Evolutionary conservation across 2,888 invertebrate genomes (phyloP).

Genomic region (Ptychoptera albimana): DNA sequence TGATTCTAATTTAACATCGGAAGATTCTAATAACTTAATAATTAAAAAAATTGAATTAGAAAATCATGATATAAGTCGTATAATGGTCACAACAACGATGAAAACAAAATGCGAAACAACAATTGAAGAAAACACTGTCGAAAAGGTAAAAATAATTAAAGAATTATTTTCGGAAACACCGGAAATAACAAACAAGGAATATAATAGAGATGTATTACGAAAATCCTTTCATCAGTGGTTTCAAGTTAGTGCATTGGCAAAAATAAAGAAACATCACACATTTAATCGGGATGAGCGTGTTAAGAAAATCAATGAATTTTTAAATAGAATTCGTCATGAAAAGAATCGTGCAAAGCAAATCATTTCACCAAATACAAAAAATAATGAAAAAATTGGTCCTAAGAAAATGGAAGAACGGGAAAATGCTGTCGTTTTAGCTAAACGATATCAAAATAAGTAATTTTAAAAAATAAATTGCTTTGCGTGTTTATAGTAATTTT

Average conservation of each 20-base stretch:
- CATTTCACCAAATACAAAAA: background rate
- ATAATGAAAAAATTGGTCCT: background rate
- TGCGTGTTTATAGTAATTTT: background rate
- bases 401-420: background rate
- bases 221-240: constrained; percentile 27
- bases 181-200: background rate
- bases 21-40: too few species aligned
- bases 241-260: constrained; percentile 25
- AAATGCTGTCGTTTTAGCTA: constrained; percentile 12
- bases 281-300: constrained; percentile 17
- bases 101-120: too few species aligned
- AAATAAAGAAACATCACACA: constrained; percentile 22
- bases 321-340: constrained; percentile 25
- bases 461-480: background rate
- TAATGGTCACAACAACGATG: too few species aligned
- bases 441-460: constrained; percentile 25
- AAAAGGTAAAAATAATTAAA: constrained; percentile 4
- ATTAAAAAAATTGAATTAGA: too few species aligned
- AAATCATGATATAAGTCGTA: too few species aligned
- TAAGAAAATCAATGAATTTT: constrained; percentile 25
- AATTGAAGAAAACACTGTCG: background rate
- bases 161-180: constrained; percentile 2
- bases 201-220: constrained; percentile 13
- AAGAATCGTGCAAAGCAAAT: constrained; percentile 15
- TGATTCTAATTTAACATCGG: too few species aligned